These are phyloP conservation scores for Alexandromys fortis DNA, from an alignment of 2,113 vertebrate species.

Conservation along the genomic window DNA sequence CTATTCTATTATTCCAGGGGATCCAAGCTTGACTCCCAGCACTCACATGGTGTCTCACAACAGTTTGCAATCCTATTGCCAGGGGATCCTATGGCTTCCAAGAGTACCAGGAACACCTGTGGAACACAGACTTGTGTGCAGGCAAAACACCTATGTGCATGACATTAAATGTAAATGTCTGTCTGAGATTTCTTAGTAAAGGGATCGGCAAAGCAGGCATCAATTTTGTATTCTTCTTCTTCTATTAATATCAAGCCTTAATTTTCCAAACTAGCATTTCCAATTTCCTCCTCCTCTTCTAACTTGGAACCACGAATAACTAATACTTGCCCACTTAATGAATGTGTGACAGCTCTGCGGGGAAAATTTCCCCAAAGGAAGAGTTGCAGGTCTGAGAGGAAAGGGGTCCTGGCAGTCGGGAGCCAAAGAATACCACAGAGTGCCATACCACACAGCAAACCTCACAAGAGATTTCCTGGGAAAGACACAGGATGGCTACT, in stretches of 20 bases:
- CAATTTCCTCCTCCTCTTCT: neutral
- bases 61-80: neutral
- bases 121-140: neutral
- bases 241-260: neutral
- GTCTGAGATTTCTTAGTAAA: no score
- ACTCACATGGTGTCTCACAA: neutral
- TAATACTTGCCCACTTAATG: neutral
- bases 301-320: neutral
- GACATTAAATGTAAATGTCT: no score
- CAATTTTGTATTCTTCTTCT: neutral
- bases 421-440: neutral
- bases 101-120: neutral
- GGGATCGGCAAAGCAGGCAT: neutral
- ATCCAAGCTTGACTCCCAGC: neutral
- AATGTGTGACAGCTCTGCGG: neutral
- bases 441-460: neutral
- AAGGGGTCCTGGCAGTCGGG: neutral
- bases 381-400: neutral
- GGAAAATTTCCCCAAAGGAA: neutral
- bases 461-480: neutral
- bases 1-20: neutral
- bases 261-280: neutral
- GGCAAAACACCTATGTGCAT: neutral
- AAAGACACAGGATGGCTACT: neutral
- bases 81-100: neutral